phyloP scores from a whole-genome alignment of 2,113 vertebrate genomes.

The Noctilio leporinus region DNA sequence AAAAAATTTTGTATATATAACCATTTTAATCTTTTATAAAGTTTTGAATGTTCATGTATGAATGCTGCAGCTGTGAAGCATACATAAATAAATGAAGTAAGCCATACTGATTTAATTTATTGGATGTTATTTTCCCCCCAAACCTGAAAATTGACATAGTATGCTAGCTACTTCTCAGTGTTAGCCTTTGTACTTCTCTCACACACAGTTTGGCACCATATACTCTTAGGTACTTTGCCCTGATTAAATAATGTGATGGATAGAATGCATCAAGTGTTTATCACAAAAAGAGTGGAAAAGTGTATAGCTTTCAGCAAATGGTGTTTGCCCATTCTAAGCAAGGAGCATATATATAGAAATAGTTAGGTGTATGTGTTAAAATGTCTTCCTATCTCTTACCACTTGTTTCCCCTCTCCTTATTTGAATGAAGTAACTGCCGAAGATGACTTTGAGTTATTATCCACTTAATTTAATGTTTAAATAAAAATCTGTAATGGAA shows the following conservation, averaged over 20 bases:
- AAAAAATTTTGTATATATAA: conserved; percentile 90
- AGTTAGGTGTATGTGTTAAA: conserved; percentile 60
- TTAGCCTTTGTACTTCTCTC: conserved; percentile 75
- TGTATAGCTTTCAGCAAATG: conserved; percentile 65
- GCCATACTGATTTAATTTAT: conserved; percentile 95
- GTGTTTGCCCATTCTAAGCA: conserved; percentile 69
- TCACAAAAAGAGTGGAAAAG: conserved; percentile 61
- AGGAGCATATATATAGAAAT: conserved; percentile 61
- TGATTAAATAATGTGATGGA: conserved; percentile 68
- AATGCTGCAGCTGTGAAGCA: conserved; percentile 86
- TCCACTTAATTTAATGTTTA: conserved; percentile 27
- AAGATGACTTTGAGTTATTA: conserved; percentile 63
- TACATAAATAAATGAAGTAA: conserved; percentile 88
- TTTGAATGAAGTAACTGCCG: conserved; percentile 63
- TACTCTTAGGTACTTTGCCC: conserved; percentile 69
- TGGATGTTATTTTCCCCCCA: conserved; percentile 87
- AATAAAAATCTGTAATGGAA: conserved; percentile 14
- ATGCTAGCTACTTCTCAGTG: conserved; percentile 72
- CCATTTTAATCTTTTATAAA: conserved; percentile 89
- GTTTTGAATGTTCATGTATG: conserved; percentile 88
- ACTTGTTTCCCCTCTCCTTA: conserved; percentile 1
- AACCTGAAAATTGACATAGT: conserved; percentile 77
- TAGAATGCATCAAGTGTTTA: conserved; percentile 72
- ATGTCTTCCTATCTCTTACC: conserved; percentile 47
- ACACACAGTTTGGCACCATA: conserved; percentile 61